A percentile compares a stretch with the other conserved stretches of the same genome.
These are phyloP conservation scores for Drosophila mauritiana DNA, from an alignment of 1,140 invertebrate genomes.

Conservation along the genomic window DNA sequence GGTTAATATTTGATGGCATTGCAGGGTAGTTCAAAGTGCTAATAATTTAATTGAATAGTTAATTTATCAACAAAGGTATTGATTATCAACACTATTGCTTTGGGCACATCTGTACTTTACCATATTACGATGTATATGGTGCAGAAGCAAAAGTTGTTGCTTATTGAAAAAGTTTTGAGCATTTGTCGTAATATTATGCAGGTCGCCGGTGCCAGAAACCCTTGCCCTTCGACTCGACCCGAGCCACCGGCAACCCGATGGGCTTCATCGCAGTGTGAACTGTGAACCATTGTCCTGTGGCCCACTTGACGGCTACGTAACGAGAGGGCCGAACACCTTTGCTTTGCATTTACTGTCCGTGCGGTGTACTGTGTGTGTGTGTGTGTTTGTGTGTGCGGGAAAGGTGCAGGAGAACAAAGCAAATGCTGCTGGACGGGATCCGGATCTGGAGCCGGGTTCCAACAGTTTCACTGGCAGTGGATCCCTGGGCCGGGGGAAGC, in stretches of 20 bases:
- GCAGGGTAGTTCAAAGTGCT: too few relatives aligned
- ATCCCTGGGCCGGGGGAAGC: constrained; percentile 4
- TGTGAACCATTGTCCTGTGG: constrained; percentile 58
- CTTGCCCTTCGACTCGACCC: constrained; percentile 30
- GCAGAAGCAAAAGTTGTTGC: constrained; percentile 66
- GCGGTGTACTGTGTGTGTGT: constrained; percentile 14
- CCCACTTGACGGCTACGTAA: constrained; percentile 50
- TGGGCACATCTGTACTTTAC: constrained; percentile 1
- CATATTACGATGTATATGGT: constrained; percentile 16
- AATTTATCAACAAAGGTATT: too few relatives aligned
- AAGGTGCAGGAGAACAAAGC: constrained; percentile 55
- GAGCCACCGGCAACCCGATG: neutral
- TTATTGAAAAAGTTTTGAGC: constrained; percentile 78
- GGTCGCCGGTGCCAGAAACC: constrained; percentile 63
- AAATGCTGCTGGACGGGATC: constrained; percentile 35
- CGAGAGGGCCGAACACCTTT: constrained; percentile 65
- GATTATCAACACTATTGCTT: neutral
- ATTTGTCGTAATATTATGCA: constrained; percentile 80
- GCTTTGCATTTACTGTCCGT: constrained; percentile 66
- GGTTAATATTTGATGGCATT: too few relatives aligned
- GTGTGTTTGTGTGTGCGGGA: constrained; percentile 16
- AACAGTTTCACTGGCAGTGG: constrained; percentile 6
- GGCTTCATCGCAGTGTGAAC: constrained; percentile 50
- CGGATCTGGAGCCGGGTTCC: constrained; percentile 1
- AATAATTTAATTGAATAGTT: too few relatives aligned